These are phyloP conservation scores for Trogon melanurus DNA, from an alignment of 2,113 vertebrate species.

Conservation along the genomic window DNA sequence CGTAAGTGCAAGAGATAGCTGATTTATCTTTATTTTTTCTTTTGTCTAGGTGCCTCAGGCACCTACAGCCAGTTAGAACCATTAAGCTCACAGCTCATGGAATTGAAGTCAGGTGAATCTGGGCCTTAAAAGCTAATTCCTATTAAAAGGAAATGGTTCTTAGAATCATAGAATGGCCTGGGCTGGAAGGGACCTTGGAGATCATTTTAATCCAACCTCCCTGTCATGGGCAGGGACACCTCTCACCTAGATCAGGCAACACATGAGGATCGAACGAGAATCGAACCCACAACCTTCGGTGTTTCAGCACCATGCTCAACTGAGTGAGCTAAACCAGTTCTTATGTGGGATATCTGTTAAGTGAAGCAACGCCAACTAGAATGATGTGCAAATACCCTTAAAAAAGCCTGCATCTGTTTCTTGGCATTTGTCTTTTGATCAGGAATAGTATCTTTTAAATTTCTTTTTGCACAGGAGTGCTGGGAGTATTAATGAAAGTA, in stretches of 20 bases:
- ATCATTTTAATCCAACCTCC: no score
- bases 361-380: not conserved
- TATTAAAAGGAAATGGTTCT: not conserved
- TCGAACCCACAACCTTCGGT: no score
- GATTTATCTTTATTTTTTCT: not conserved
- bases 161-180: no score
- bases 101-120: not conserved
- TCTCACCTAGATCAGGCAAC: no score
- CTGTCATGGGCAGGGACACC: no score
- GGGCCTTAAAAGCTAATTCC: not conserved
- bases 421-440: not conserved
- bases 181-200: no score
- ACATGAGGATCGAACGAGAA: no score
- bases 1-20: not conserved
- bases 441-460: not conserved
- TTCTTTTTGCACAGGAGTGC: not conserved
- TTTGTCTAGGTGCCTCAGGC: not conserved
- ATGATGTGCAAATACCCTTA: not conserved
- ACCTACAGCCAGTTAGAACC: not conserved
- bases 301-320: no score
- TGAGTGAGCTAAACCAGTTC: no score
- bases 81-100: not conserved
- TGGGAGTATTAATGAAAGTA: not conserved
- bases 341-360: not conserved
- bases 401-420: not conserved